These are phyloP conservation scores for Stictocephala bisonia DNA, from an alignment of 2,888 invertebrate species.

Conservation along the genomic window DNA sequence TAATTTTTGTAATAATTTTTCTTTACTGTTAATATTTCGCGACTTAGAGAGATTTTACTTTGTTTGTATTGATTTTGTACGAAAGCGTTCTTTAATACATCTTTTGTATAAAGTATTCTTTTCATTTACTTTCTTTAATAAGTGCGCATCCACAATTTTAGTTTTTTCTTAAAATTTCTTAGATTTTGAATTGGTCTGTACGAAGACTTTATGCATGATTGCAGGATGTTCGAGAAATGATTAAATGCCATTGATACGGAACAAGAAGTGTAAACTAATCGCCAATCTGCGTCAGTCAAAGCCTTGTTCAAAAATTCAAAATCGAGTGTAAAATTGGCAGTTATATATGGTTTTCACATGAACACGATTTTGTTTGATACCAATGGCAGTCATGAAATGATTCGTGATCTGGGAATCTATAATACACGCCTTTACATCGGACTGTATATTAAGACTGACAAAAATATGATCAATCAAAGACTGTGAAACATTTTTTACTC, in stretches of 20 bases:
- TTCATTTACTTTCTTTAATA: neutral
- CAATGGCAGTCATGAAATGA: neutral
- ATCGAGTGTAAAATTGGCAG: neutral
- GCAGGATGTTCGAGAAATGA: neutral
- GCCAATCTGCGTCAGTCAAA: neutral
- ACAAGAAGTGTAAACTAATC: neutral
- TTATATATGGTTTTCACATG: neutral
- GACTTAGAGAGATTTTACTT: slow-evolving; percentile 5
- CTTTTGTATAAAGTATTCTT: neutral
- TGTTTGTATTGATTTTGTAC: neutral
- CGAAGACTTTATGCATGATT: neutral
- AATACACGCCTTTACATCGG: neutral
- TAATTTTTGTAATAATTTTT: slow-evolving; percentile 1
- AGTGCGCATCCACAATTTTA: neutral
- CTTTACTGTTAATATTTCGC: neutral
- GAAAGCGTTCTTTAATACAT: neutral
- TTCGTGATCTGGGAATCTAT: neutral
- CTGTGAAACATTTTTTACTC: slow-evolving; percentile 3
- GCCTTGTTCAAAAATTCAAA: neutral
- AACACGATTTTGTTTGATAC: neutral
- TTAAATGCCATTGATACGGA: neutral
- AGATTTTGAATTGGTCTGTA: neutral
- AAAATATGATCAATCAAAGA: neutral
- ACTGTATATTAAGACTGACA: neutral
- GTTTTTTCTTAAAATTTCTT: neutral